Base-by-base conservation (phyloP, 2,113 vertebrate species). In the Halcyon senegalensis region DNA sequence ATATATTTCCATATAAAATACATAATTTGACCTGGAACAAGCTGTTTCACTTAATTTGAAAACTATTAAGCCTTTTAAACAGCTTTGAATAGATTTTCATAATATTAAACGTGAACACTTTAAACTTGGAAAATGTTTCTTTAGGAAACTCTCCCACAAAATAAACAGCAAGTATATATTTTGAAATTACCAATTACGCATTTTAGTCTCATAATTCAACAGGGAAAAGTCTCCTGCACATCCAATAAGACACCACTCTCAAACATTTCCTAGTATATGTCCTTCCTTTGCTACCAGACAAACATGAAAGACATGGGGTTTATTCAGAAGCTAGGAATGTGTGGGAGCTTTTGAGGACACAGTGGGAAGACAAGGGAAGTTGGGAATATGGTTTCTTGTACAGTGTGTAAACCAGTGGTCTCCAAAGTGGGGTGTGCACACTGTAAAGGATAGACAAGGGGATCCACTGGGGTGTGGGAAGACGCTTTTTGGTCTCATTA, bases 271-370 rank as follows among this genome's bases (percentile, higher is more conserved):
- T 62, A 13, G 16, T 39, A 19, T 19, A 39, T 1, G 4, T 18
- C 30, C 20, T 33, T 31, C 15, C 28, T 39, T 18, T 66, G 5
- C 35, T 87, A 56, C 13, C 25, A 60, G 15, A 64, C 12, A 24
- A 76, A 48, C 15, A 16, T 2, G 5, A 50, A 59, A 46, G 35
- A 56, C 15, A 74, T 0, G 0, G 17, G 15, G 13, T n/a, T 91
- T 68, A 55, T 68, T 72, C 17, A 23, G 20, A 76, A 55, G 16
- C 20, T 16, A 59, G 7, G 53, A 76, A 64, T 33, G 68, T 23
- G 11, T 7, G 2, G 16, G 13, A 10, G 20, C 14, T 55, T 74
- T 72, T 80, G 77, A 50, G 46, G 51, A 55, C 62, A 56, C 9
- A 17, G 9, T 27, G 9, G 31, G 35, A 87, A 73, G 35, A 56